Evolutionary conservation across 1,140 invertebrate genomes (phyloP).

Genomic region (Drosophila willistoni): DNA sequence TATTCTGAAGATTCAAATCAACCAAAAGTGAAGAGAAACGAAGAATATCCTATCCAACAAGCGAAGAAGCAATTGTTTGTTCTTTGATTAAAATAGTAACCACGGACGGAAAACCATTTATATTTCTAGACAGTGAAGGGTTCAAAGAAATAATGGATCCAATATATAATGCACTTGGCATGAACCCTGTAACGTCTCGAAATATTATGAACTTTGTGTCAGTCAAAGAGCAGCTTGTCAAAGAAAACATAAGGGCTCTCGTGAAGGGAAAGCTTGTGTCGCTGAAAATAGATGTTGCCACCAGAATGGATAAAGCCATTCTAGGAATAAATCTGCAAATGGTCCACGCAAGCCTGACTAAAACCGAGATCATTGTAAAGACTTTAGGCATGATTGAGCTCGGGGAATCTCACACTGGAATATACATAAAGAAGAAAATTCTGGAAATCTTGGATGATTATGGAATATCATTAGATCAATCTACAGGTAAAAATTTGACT

Average conservation of each 20-base stretch:
- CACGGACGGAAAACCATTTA: no score
- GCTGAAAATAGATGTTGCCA: not conserved
- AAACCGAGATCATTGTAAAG: slow-evolving; percentile 24
- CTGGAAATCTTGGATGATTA: slow-evolving; percentile 24
- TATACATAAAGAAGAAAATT: slow-evolving; percentile 9
- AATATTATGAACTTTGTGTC: slow-evolving; percentile 39
- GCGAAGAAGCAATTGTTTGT: no score
- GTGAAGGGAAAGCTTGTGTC: slow-evolving; percentile 34
- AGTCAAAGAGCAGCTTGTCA: slow-evolving; percentile 23
- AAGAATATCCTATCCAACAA: no score
- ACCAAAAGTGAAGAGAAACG: no score
- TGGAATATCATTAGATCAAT: no score
- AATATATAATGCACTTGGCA: no score
- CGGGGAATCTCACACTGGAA: slow-evolving; percentile 25
- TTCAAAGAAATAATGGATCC: no score
- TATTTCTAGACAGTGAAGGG: no score
- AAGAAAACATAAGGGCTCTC: slow-evolving; percentile 20
- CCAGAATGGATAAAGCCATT: no score
- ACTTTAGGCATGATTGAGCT: slow-evolving; percentile 31
- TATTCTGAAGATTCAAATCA: no score
- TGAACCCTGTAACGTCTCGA: slow-evolving; percentile 18
- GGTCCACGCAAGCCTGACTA: slow-evolving; percentile 6
- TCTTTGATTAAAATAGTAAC: no score
- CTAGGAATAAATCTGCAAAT: slow-evolving; percentile 15
- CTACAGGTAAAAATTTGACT: slow-evolving; percentile 11